Conservation (phyloP, 1,140 invertebrate species). For the Calycopis cecrops region DNA sequence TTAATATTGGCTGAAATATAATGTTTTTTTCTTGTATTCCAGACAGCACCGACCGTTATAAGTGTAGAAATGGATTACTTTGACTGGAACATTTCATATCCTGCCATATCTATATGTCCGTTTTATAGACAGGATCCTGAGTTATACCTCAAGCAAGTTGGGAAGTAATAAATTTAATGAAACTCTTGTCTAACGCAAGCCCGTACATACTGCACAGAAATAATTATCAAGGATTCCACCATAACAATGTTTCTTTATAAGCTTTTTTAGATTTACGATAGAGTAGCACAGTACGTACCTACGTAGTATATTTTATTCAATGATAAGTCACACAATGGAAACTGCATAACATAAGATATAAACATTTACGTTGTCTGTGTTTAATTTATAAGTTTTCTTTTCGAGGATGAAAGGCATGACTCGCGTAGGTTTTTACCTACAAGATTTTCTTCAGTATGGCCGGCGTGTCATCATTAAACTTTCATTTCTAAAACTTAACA, state of each 20-base stretch:
- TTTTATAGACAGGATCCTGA: constrained; percentile 60
- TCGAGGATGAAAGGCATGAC: no score
- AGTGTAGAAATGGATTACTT: constrained; percentile 81
- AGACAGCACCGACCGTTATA: constrained; percentile 77
- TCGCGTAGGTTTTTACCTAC: neutral
- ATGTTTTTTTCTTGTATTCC: constrained; percentile 17
- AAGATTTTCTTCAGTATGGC: neutral
- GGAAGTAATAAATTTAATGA: constrained; percentile 35
- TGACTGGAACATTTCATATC: constrained; percentile 80
- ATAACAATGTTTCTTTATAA: no score
- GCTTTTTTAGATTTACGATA: no score
- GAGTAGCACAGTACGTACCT: no score
- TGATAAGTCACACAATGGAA: no score
- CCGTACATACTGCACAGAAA: neutral
- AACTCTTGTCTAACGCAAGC: neutral
- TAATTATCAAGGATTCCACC: neutral
- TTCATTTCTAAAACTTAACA: neutral
- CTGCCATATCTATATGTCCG: constrained; percentile 76
- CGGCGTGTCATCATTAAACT: neutral
- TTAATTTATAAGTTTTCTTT: no score
- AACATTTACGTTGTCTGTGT: no score
- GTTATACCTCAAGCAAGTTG: constrained; percentile 32
- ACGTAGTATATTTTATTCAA: no score
- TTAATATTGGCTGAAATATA: no score
- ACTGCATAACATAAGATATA: no score